These are phyloP conservation scores for Tangara arthus DNA, from an alignment of 2,797 vertebrate species.

Conservation along the genomic window DNA sequence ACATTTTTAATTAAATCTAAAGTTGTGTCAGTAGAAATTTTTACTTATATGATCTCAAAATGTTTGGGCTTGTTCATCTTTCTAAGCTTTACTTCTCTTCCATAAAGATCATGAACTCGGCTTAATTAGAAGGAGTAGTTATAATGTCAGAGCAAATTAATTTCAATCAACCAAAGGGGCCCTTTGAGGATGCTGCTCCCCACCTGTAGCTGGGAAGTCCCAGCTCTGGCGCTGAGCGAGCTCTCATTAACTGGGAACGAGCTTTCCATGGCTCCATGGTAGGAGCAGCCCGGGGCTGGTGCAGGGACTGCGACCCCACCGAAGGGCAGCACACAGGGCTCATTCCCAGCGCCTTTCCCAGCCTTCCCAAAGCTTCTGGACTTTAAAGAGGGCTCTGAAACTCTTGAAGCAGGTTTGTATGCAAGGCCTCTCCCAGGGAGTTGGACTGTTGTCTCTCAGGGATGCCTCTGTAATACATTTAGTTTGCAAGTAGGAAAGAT, in stretches of 20 bases:
- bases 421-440: not conserved
- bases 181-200: not conserved
- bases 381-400: not conserved
- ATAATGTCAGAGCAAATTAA: constrained; percentile 61
- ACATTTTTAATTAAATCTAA: constrained; percentile 51
- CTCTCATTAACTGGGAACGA: not conserved
- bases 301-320: rapidly evolving
- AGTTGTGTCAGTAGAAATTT: constrained; percentile 40
- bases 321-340: not conserved
- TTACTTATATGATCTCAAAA: constrained; percentile 48
- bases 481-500: not conserved
- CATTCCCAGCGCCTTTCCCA: not conserved
- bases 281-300: rapidly evolving
- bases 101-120: constrained; percentile 43
- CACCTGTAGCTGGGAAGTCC: not conserved
- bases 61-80: constrained; percentile 51
- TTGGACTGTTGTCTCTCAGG: not conserved
- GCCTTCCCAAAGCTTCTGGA: not conserved
- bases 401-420: not conserved
- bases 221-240: rapidly evolving
- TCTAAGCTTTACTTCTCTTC: constrained; percentile 33
- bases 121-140: constrained; percentile 67
- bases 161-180: not conserved
- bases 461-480: not conserved
- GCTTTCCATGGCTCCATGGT: not conserved